Conservation (phyloP, 2,888 invertebrate species). For the Oconnorella tubifera region DNA sequence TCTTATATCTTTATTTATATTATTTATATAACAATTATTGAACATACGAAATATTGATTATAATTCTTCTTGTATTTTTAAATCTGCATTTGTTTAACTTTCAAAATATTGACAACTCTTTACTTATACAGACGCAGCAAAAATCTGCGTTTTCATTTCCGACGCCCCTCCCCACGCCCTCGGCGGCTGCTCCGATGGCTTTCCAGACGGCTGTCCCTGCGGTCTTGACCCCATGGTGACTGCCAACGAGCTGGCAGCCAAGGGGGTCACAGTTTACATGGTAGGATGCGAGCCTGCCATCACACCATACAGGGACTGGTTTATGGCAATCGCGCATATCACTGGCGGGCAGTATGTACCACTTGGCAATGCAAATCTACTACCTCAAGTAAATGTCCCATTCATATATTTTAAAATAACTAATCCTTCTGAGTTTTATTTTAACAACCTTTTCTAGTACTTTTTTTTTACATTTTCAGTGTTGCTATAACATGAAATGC, state of each 20-base stretch:
- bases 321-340: conserved; percentile 43
- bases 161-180: conserved; percentile 52
- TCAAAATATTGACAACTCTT: too few species aligned
- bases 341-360: conserved; percentile 52
- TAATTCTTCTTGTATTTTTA: too few species aligned
- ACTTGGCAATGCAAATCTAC: conserved; percentile 40
- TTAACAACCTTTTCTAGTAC: too few species aligned
- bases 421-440: too few species aligned
- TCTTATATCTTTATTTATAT: too few species aligned
- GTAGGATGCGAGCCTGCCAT: conserved; percentile 48
- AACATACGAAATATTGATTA: too few species aligned
- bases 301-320: conserved; percentile 44
- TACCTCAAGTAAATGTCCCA: conserved; percentile 29
- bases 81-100: too few species aligned
- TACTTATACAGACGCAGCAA: conserved; percentile 46
- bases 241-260: conserved; percentile 42
- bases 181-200: conserved; percentile 35
- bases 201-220: conserved; percentile 46
- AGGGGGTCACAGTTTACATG: conserved; percentile 46
- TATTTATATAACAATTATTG: too few species aligned
- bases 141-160: conserved; percentile 46
- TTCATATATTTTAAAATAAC: too few species aligned
- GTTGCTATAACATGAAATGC: too few species aligned
- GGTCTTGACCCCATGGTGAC: conserved; percentile 47
- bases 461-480: too few species aligned